Conservation (phyloP, 2,113 vertebrate genomes). For the Chascanopsetta lugubris region DNA sequence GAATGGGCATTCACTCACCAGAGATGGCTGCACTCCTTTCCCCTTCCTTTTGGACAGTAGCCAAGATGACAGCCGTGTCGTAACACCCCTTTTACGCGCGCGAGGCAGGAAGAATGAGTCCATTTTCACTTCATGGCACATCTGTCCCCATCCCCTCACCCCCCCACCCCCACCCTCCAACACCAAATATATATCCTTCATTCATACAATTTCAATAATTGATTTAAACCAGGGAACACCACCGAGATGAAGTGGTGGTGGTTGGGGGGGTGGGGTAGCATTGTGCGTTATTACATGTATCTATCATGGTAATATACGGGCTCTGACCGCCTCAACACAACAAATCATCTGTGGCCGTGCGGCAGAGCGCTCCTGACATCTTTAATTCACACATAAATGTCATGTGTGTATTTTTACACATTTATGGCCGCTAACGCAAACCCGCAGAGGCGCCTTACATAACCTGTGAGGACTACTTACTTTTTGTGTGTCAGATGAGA, state of each 20-base stretch:
- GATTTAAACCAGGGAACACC: constrained; percentile 30
- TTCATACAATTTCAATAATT: constrained; percentile 44
- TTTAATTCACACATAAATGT: constrained; percentile 56
- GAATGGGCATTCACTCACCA: no score
- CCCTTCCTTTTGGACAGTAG: no score
- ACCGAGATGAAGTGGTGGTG: constrained; percentile 46
- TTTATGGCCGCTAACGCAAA: constrained; percentile 27
- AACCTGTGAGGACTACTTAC: constrained; percentile 66
- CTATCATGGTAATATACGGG: constrained; percentile 25
- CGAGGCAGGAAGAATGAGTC: not conserved
- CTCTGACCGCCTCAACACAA: not conserved
- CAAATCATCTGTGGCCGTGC: constrained; percentile 36
- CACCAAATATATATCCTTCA: constrained; percentile 32
- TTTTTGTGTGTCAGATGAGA: constrained; percentile 71
- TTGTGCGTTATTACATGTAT: constrained; percentile 47
- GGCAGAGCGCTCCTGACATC: constrained; percentile 1
- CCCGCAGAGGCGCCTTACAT: constrained; percentile 18
- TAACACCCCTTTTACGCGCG: not conserved
- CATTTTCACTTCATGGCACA: constrained; percentile 17
- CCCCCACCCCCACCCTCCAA: constrained; percentile 16
- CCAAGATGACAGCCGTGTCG: no score
- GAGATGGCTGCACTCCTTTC: no score
- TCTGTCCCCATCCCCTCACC: constrained; percentile 20
- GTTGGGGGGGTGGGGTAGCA: not conserved
- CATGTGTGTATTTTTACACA: constrained; percentile 21